Percentiles rank a stretch among this genome's conserved stretches.
These are phyloP conservation scores for Alentia gelatinosa DNA, from an alignment of 2,888 invertebrate species.

Conservation along the genomic window DNA sequence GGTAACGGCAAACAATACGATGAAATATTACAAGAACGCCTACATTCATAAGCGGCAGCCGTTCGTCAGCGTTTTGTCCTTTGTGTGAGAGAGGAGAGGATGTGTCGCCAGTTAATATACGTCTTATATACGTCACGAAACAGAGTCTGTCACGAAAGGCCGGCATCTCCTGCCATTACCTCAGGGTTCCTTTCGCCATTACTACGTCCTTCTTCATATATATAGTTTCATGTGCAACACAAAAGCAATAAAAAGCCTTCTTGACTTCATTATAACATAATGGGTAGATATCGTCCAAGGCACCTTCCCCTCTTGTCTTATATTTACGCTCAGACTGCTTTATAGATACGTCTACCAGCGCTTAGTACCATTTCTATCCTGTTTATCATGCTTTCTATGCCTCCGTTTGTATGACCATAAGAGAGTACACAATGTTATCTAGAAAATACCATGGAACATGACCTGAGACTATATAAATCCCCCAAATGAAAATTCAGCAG, in stretches of 20 bases:
- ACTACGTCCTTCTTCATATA: not conserved
- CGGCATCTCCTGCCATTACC: not conserved
- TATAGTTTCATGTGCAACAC: not conserved
- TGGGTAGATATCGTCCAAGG: not conserved
- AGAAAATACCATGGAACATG: too few relatives aligned
- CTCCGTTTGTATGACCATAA: too few relatives aligned
- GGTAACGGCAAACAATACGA: too few relatives aligned
- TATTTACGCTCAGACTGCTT: not conserved
- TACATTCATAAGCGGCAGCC: not conserved
- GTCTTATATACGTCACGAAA: not conserved
- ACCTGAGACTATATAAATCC: too few relatives aligned
- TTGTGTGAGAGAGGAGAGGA: not conserved
- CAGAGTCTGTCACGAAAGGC: not conserved
- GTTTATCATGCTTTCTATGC: too few relatives aligned
- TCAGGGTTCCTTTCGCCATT: not conserved
- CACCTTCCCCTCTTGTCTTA: not conserved
- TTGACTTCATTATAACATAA: not conserved
- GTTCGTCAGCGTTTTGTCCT: not conserved
- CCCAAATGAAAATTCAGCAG: too few relatives aligned
- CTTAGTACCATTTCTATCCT: too few relatives aligned
- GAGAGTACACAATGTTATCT: too few relatives aligned
- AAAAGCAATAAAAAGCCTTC: not conserved
- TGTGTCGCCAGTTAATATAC: not conserved
- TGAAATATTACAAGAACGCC: not conserved
- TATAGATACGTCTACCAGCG: too few relatives aligned